Conservation (phyloP, 2,888 invertebrate genomes). For the Empis stercorea region DNA sequence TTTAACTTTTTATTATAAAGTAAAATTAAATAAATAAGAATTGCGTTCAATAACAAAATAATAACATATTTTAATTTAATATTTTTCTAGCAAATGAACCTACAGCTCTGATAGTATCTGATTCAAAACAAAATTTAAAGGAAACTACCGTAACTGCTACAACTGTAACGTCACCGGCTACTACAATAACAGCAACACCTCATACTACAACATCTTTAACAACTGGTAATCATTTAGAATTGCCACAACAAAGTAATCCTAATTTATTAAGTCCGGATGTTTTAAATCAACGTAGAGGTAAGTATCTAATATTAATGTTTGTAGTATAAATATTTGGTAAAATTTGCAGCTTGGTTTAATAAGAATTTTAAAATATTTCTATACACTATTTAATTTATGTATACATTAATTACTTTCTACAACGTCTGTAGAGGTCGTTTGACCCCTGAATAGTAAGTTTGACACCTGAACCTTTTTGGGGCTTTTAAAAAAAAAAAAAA, state of each 20-base stretch:
- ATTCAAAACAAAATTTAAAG: constrained; percentile 36
- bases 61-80: not conserved
- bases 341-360: no score
- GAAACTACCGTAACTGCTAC: constrained; percentile 36
- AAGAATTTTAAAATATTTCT: no score
- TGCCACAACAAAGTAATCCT: constrained; percentile 59
- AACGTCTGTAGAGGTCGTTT: no score
- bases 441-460: no score
- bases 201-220: constrained; percentile 31
- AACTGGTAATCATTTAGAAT: constrained; percentile 65
- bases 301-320: no score
- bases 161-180: constrained; percentile 34
- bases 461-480: no score
- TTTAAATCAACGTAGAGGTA: constrained; percentile 53
- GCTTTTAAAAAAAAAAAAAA: no score
- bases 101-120: constrained; percentile 35
- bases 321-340: no score
- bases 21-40: not conserved
- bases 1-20: constrained; percentile 4
- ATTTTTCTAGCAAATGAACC: constrained; percentile 28
- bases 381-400: no score
- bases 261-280: constrained; percentile 75
- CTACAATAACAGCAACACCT: constrained; percentile 27
- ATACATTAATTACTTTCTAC: no score
- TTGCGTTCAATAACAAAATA: no score